Base-by-base conservation (phyloP, 2,888 invertebrate genomes). In the Hirtodrosophila duncani region DNA sequence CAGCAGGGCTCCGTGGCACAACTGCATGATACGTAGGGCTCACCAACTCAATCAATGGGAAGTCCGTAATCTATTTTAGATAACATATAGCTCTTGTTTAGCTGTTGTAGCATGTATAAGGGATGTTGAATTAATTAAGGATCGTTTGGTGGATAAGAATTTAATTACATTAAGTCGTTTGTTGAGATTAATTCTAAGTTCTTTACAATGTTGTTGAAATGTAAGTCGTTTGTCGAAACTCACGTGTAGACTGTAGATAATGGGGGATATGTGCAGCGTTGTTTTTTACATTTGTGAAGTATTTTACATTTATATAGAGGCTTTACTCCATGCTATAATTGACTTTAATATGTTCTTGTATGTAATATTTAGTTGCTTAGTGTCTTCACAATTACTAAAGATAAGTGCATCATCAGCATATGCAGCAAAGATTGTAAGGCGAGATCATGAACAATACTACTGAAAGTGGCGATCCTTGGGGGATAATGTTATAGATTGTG, bases 141-240 rank as follows among this genome's bases (percentile, higher is more conserved):
- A 23, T 5, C 23, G 16, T 16, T 31, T 49, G n/a, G 30, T 30
- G n/a, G 14, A 9, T 26, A 53, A 9, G 21, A 20, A 48, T 21
- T 53, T 53, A 14, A 53, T 42, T 7, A 30, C 42, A 14, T 36
- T 53, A 9, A 43, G 31, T 11, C 45, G 43, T 26, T 11, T 24
- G 33, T 30, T 17, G 13, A 39, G 18, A 9, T 10, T 56, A 21
- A 29, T 36, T 39, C 23, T 50, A 20, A 55, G 23, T 14, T 9
- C n/a, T 21, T 16, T 16, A 41, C 31, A 44, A 7, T 51, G 41
- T 14, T 31, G 31, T 7, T 31, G 13, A 11, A 31, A 31, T 16
- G n/a, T 31, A 14, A 31, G 16, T 31, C 31, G 11, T 14, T 16
- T 31, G 5, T 14, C 16, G 16, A 16, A 5, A 14, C 5, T 31